Percentiles rank a stretch among this genome's conserved stretches.
Evolutionary conservation across 2,113 vertebrate species (phyloP).

Genomic region (Elanus axillaris): DNA sequence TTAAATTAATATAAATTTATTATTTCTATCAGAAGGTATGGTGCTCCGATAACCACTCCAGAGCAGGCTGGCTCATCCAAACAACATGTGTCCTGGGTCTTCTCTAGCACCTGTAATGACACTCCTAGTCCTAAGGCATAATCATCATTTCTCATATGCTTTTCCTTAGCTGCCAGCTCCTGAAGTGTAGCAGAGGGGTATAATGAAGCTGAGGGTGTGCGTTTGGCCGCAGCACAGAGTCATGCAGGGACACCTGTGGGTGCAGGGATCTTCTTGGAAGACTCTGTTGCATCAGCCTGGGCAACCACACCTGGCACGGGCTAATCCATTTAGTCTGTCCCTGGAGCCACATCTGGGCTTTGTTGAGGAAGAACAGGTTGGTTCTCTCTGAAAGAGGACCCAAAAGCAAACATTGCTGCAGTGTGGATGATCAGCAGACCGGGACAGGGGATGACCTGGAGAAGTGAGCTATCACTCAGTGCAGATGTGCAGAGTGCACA

Average conservation of each 20-base stretch:
- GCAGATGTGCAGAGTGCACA: not conserved
- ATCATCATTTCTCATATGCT: not conserved
- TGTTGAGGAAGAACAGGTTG: not conserved
- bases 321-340: not conserved
- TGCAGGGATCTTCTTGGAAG: not conserved
- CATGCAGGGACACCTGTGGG: not conserved
- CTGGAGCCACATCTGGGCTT: not conserved
- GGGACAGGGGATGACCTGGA: not conserved
- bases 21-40: not conserved
- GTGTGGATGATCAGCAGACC: not conserved
- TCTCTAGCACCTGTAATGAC: not conserved
- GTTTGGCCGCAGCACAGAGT: not conserved
- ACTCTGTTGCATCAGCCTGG: not conserved
- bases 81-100: not conserved
- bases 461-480: not conserved
- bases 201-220: not conserved
- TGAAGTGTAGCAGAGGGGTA: not conserved
- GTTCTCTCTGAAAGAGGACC: not conserved
- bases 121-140: not conserved
- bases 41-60: not conserved
- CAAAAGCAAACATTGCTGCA: not conserved
- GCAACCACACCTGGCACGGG: not conserved
- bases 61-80: not conserved
- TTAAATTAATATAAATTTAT: not conserved
- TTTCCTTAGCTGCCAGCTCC: not conserved